These are phyloP conservation scores for Epizoanthus rinbou DNA, from an alignment of 92 coral and sea anemone genomes.

Conservation along the genomic window DNA sequence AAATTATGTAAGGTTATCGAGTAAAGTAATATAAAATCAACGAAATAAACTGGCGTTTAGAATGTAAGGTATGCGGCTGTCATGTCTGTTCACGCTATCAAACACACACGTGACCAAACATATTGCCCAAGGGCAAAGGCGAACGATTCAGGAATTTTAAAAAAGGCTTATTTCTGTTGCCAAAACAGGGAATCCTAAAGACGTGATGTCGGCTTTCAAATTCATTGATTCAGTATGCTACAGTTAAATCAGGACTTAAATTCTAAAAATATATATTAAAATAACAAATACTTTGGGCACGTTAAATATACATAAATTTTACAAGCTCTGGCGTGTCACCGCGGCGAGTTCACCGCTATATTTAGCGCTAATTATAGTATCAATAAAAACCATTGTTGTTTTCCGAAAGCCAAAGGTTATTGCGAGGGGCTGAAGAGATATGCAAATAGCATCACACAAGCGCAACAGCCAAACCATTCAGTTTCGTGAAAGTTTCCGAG, in stretches of 20 bases:
- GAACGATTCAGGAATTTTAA: neutral
- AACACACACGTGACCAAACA: neutral
- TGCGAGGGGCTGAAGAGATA: constrained; percentile 14
- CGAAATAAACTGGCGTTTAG: too few species aligned
- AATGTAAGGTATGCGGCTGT: too few species aligned
- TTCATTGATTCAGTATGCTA: neutral
- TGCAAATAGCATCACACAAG: constrained; percentile 32
- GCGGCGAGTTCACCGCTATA: constrained; percentile 41
- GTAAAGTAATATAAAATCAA: too few species aligned
- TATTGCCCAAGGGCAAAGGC: neutral
- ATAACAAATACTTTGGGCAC: constrained; percentile 7
- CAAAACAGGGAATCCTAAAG: neutral
- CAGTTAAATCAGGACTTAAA: neutral
- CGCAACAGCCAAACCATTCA: constrained; percentile 64
- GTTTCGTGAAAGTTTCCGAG: constrained; percentile 79
- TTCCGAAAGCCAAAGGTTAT: neutral
- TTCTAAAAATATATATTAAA: constrained; percentile 34
- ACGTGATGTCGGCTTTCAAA: neutral
- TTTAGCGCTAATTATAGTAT: constrained; percentile 26
- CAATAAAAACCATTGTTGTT: constrained; percentile 33
- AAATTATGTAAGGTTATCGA: too few species aligned
- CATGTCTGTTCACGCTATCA: too few species aligned
- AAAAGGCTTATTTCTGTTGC: neutral
- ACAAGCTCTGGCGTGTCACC: constrained; percentile 19
- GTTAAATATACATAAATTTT: constrained; percentile 21